Base-by-base conservation (phyloP, 2,113 vertebrate genomes). In the Mystacornis crossleyi region DNA sequence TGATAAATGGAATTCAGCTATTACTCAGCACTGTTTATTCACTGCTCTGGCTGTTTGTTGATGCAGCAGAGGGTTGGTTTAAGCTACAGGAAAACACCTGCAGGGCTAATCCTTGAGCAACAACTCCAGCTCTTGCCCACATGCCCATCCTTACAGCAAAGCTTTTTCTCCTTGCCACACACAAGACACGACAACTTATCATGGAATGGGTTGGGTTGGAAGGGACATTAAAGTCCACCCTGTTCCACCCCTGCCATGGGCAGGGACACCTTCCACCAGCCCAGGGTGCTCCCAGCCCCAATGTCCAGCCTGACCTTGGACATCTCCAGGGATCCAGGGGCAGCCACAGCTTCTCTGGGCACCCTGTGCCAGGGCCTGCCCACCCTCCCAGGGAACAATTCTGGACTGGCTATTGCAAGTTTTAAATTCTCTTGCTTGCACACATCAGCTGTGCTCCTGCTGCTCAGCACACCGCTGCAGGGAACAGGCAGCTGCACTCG, bases 231-330 rank as follows among this genome's bases (percentile, higher is more conserved):
- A 31, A 69, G 11, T 8, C 11, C 36, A 36, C 16, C 33, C 31
- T 4, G 2, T 60, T 9, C n/a, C 25, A 45, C 6, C 8, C 28
- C 15, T 51, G 16, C 45, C 69, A 21, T 20, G 36, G 43, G 10
- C 10, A 75, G 17, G n/a, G 47, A 61, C 25, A 61, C 14, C 11
- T 34, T 2, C 47, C 31, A 34, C 14, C 2, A 0, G 0, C 17
- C 20, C n/a, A 75, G 61, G 17, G 0, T 54, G 54, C 38, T 61
- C 70, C 53, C 29, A 67, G 16, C 13, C 29, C 7, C 1, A 43
- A 0, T 9, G 0, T 21, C 45, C 87, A 90, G 0, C 38, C 45
- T 24, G 33, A 8, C 18, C 23, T 38, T 4, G 16, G 4, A 3
- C 47, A 61, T 31, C 28, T 0, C 17, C 54, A 82, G 62, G n/a